Conservation (phyloP, 2,113 vertebrate species). For the Cairina moschata region DNA sequence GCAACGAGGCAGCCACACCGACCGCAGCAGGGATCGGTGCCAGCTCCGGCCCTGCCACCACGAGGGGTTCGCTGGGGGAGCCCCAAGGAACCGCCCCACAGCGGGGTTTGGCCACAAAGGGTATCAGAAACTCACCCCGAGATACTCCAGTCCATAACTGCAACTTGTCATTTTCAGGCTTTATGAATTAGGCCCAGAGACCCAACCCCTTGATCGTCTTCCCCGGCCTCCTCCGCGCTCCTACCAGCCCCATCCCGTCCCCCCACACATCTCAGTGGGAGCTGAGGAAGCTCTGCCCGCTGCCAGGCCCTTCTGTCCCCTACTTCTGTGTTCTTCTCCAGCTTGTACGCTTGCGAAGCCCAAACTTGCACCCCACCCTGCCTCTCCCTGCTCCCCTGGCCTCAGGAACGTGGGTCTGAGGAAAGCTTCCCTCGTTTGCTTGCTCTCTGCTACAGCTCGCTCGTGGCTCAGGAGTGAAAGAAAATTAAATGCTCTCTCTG, state of each 20-base stretch:
- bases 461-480: not conserved
- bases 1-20: not conserved
- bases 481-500: constrained; percentile 16
- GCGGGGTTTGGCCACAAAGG: not conserved
- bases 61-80: not conserved
- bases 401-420: not conserved
- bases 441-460: not conserved
- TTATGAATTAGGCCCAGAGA: not conserved
- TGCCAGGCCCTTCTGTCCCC: not conserved
- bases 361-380: not conserved
- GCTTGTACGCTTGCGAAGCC: not conserved
- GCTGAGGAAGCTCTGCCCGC: not conserved
- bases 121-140: not conserved
- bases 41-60: not conserved
- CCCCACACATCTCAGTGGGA: not conserved
- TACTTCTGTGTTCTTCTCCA: not conserved
- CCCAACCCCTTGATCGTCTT: not conserved
- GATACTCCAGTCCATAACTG: not conserved
- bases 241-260: too few relatives aligned
- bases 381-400: not conserved
- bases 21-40: not conserved
- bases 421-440: not conserved
- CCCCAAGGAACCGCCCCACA: not conserved
- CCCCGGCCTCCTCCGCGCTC: not conserved
- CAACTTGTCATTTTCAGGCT: not conserved